Conservation (phyloP, 2,888 invertebrate species). For the Patella depressa region DNA sequence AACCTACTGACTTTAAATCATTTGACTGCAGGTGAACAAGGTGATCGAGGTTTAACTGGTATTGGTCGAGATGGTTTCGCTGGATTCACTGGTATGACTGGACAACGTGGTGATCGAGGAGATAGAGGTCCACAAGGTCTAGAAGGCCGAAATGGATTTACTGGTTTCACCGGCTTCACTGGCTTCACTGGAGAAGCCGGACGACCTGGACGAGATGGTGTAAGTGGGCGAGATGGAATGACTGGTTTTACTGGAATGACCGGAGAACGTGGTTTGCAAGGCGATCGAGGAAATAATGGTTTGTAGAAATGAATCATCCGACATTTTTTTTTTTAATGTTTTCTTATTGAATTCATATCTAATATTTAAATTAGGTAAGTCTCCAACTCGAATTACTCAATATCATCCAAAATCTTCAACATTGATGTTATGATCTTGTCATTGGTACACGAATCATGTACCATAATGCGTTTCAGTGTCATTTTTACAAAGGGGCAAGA, state of each 20-base stretch:
- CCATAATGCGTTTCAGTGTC: too few species aligned
- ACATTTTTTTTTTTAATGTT: too few species aligned
- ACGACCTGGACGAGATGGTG: background rate
- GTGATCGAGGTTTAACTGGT: background rate
- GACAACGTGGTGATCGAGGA: background rate
- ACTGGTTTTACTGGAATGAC: background rate
- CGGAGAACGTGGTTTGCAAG: background rate
- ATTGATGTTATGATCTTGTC: too few species aligned
- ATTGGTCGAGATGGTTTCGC: background rate
- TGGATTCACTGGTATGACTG: background rate
- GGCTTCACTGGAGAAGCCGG: slow-evolving; percentile 13
- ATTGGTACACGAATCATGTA: too few species aligned
- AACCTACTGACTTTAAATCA: too few species aligned
- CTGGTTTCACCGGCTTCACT: slow-evolving; percentile 14
- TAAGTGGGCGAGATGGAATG: background rate
- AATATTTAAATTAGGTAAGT: too few species aligned
- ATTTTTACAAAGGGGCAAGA: too few species aligned
- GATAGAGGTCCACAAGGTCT: slow-evolving; percentile 2
- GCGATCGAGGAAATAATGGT: background rate
- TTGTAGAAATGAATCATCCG: background rate
- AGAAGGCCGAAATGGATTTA: background rate
- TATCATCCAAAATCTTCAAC: too few species aligned
- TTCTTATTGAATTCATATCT: too few species aligned
- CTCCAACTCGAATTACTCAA: too few species aligned
- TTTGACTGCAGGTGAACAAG: background rate